Conservation (phyloP, 2,797 vertebrate species). For the Streptopelia turtur region DNA sequence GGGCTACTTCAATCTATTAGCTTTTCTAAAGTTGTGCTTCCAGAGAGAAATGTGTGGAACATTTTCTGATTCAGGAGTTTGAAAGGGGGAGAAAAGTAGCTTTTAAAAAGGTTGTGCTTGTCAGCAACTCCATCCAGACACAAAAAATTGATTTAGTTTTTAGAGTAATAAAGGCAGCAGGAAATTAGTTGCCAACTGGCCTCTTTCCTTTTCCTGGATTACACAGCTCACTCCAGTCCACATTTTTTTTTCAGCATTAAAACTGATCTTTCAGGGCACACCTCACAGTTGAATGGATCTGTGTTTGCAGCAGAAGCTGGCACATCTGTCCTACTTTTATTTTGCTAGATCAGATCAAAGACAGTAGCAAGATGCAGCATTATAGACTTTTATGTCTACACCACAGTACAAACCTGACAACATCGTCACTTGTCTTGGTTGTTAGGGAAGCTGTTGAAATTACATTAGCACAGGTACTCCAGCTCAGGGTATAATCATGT, state of each 20-base stretch:
- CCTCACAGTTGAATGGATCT: background rate
- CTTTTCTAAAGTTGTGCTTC: background rate
- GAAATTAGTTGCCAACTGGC: slow-evolving; percentile 38
- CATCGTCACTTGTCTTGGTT: background rate
- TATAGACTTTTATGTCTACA: background rate
- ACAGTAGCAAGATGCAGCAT: background rate
- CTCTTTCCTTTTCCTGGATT: slow-evolving; percentile 20
- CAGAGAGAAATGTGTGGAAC: background rate
- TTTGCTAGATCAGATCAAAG: background rate
- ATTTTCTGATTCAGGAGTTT: background rate
- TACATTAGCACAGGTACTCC: background rate
- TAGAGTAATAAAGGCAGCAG: slow-evolving; percentile 7
- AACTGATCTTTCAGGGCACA: background rate
- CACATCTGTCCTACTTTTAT: background rate
- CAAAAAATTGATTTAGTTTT: background rate
- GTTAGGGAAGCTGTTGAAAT: background rate
- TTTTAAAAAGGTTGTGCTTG: slow-evolving; percentile 7
- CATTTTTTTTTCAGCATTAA: background rate
- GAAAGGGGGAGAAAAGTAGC: background rate
- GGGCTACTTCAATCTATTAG: background rate
- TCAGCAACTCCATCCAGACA: slow-evolving; percentile 4
- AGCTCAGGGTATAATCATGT: background rate
- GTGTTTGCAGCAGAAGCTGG: background rate
- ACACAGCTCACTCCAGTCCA: background rate
- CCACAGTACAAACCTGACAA: background rate